Conservation (phyloP, 2,888 invertebrate genomes). For the Thalpophila matura region DNA sequence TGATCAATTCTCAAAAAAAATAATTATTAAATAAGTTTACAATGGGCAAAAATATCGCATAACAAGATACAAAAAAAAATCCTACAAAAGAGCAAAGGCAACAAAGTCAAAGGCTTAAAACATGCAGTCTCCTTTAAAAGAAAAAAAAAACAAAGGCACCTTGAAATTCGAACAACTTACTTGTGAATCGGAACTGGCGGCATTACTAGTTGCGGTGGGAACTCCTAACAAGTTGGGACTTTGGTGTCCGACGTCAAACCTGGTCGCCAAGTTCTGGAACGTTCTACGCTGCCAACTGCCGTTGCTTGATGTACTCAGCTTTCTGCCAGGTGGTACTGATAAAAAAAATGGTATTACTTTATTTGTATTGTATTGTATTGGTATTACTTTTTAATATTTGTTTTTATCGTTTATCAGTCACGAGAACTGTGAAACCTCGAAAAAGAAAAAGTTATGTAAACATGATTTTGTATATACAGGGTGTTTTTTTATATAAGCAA, state of each 20-base stretch:
- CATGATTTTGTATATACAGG: not conserved
- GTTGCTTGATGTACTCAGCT: constrained; percentile 86
- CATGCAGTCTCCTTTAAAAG: not conserved
- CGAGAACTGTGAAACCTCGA: not conserved
- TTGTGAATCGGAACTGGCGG: constrained; percentile 85
- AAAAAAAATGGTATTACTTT: too few species aligned
- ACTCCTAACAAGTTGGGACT: constrained; percentile 76
- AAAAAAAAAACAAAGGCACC: not conserved
- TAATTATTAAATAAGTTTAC: too few species aligned
- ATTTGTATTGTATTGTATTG: too few species aligned
- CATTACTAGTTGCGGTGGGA: constrained; percentile 77
- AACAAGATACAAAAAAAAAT: too few species aligned
- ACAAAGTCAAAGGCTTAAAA: not conserved
- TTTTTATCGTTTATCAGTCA: constrained; percentile 2
- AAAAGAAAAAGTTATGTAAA: constrained; percentile 7
- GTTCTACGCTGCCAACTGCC: constrained; percentile 91
- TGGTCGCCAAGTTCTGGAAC: constrained; percentile 89
- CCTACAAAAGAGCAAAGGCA: not conserved
- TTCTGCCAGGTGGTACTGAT: constrained; percentile 84
- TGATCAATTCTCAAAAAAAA: too few species aligned
- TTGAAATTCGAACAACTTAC: constrained; percentile 71
- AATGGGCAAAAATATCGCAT: too few species aligned
- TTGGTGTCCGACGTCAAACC: constrained; percentile 80
- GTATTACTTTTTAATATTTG: not conserved
- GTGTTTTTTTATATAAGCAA: not conserved